phyloP scores from a whole-genome alignment of 2,113 vertebrate genomes.

The Paradisaea rubra region DNA sequence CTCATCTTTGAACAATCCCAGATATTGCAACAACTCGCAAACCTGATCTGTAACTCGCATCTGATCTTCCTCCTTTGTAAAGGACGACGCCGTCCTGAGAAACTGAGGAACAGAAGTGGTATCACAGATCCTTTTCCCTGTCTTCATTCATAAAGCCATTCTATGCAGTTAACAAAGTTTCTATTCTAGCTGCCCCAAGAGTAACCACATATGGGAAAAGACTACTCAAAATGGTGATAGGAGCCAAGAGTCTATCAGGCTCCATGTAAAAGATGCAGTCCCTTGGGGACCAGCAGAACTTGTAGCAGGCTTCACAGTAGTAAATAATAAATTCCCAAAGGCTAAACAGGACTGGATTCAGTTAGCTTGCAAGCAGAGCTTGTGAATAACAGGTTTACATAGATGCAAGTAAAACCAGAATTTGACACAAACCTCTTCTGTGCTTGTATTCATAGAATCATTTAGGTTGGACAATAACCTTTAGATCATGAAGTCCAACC shows the following conservation, averaged over 20 bases:
- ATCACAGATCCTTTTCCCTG: background rate
- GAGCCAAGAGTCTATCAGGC: background rate
- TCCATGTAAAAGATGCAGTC: background rate
- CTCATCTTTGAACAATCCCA: background rate
- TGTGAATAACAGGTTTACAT: background rate
- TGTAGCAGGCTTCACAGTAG: background rate
- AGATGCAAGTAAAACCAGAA: background rate
- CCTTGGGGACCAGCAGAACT: background rate
- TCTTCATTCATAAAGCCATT: background rate
- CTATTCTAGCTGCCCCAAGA: background rate
- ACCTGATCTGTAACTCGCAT: background rate
- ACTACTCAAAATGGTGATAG: background rate
- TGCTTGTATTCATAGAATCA: background rate
- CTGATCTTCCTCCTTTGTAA: background rate
- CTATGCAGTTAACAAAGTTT: background rate
- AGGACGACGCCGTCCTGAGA: background rate
- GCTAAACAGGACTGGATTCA: background rate
- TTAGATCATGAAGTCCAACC: background rate
- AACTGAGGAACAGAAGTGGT: background rate
- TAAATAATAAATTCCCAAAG: background rate
- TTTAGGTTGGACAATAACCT: background rate
- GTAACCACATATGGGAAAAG: background rate
- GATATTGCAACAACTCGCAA: background rate
- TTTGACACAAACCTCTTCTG: background rate
- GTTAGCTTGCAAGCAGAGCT: background rate